These are phyloP conservation scores for Rhizomys pruinosus DNA, from an alignment of 2,113 vertebrate species.

Conservation along the genomic window DNA sequence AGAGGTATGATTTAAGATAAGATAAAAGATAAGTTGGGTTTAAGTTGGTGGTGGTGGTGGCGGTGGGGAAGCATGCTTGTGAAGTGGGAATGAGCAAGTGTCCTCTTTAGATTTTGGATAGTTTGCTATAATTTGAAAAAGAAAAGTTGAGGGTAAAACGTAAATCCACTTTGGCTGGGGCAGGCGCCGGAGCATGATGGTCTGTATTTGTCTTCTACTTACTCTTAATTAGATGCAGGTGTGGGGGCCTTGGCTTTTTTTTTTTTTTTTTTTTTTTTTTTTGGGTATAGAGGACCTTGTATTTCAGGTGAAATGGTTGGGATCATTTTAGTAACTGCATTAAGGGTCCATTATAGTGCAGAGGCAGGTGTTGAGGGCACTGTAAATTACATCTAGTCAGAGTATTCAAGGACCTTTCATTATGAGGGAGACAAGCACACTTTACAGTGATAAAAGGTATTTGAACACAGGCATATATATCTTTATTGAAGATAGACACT, in stretches of 20 bases:
- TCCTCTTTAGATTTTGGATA: not conserved
- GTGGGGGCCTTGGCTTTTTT: slow-evolving; percentile 26
- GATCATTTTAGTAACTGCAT: slow-evolving; percentile 40
- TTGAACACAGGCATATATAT: not conserved
- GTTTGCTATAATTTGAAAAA: slow-evolving; percentile 26
- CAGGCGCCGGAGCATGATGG: not conserved
- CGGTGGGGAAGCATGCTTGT: not conserved
- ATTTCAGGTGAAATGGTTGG: slow-evolving; percentile 63
- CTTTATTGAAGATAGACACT: not conserved
- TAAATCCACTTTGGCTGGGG: slow-evolving; percentile 46
- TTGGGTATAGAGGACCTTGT: not conserved
- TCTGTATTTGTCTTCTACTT: slow-evolving; percentile 18
- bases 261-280: not conserved
- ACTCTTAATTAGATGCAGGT: slow-evolving; percentile 38
- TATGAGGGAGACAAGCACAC: slow-evolving; percentile 23
- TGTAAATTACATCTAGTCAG: not conserved
- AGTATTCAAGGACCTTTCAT: slow-evolving; percentile 2
- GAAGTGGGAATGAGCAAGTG: not conserved
- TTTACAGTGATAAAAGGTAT: not conserved
- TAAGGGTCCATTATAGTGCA: not conserved
- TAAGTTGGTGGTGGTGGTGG: too few species aligned
- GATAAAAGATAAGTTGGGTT: not conserved
- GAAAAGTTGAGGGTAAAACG: slow-evolving; percentile 17
- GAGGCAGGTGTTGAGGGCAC: slow-evolving; percentile 52
- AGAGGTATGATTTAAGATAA: slow-evolving; percentile 33